Evolutionary conservation across 2,113 vertebrate species (phyloP), one percentile per base, ranked within the genome.

Genomic region (Nerophis ophidion): DNA sequence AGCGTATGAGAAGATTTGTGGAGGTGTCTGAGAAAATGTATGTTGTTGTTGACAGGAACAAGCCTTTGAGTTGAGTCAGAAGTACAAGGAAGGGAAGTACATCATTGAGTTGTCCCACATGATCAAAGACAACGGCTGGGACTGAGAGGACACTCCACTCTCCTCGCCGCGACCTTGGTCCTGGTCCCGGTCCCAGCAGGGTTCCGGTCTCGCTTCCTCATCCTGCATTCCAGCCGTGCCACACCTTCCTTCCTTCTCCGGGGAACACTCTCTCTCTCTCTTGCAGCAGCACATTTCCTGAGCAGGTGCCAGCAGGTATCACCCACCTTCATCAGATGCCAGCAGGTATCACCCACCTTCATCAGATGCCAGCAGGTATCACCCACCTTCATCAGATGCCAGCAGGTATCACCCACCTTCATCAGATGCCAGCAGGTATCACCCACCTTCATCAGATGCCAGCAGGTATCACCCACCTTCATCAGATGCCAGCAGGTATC

Each of bases 61-160:
- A 38, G 96, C 97, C 58, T 98, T 98, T 80, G 96, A 99, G 85
- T 92, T 96, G 89, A 98, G 96, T 89, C 96, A 99, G 91, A 99
- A 99, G 89, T 99, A 98, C 91, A 99, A 98, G 91, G 97, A 98
- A 91, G 97, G 96, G 81, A 98, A 98, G 90, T 98, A 93, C 89
- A 98, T 99, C 89, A 99, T 98, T 74, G 96, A 98, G 90, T 91
- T 99, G 76, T 96, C 97, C 81, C 97, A 98, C 92, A 99, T 99
- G 97, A 98, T 98, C 89, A 99, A 98, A 83, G 97, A 98, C 88
- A 99, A 98, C 55, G 95, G 96, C 80, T 98, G 95, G 97, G 95
- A 97, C 89, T 98, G 92, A 98, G 71, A 0, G 13, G 62, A 44
- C 51, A 8, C 8, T 15, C 26, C 19, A 48, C 49, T 17, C 42